These are phyloP conservation scores for Chiloscyllium punctatum DNA, from an alignment of 2,797 vertebrate species.

Conservation along the genomic window DNA sequence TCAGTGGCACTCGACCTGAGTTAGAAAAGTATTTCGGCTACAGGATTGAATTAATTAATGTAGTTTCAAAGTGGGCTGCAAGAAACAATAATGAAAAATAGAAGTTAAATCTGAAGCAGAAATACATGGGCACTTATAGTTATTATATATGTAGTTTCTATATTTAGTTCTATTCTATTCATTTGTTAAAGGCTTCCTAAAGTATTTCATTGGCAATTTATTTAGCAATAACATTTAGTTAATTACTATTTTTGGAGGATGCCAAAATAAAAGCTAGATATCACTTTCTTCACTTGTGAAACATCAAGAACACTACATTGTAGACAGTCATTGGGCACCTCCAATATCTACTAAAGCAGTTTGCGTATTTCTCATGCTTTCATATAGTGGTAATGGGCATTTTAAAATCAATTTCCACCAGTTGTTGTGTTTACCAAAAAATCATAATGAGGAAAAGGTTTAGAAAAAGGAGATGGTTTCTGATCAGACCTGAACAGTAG, in stretches of 20 bases:
- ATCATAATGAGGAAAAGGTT: background rate
- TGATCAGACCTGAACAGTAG: background rate
- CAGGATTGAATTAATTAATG: background rate
- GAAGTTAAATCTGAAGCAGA: background rate
- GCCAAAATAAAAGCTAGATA: background rate
- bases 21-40: background rate
- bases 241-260: background rate
- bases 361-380: background rate
- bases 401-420: background rate
- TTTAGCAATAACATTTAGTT: background rate
- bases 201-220: background rate
- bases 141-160: background rate
- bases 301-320: background rate
- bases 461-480: background rate
- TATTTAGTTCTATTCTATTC: background rate
- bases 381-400: background rate
- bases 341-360: background rate
- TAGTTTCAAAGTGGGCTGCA: background rate
- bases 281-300: background rate
- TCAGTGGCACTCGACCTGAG: background rate
- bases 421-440: background rate
- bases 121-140: background rate
- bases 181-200: background rate
- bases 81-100: background rate
- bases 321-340: background rate